Evolutionary conservation across 53 echinoderm and acorn worm genomes (phyloP).

Genomic region (Arbacia lixula): DNA sequence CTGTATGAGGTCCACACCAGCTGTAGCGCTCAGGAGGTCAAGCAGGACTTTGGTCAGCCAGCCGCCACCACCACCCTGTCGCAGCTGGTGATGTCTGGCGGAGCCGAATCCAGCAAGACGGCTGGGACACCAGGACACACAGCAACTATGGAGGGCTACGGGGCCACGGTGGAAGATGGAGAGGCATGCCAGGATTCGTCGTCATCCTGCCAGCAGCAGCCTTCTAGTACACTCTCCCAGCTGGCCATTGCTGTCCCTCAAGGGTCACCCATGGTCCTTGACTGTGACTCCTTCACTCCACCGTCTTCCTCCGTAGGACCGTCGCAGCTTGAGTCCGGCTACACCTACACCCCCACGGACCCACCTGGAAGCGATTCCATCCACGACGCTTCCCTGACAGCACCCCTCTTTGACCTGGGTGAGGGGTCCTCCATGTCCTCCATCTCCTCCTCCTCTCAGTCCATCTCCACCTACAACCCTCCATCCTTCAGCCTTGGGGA

Average conservation of each 20-base stretch:
- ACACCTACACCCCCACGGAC: not conserved
- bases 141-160: not conserved
- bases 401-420: slow-evolving; percentile 46
- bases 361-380: slow-evolving; percentile 12
- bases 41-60: not conserved
- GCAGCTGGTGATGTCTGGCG: not conserved
- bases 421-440: slow-evolving; percentile 37
- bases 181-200: not conserved
- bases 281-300: slow-evolving; percentile 27
- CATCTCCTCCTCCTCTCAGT: slow-evolving; percentile 36
- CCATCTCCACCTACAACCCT: slow-evolving; percentile 33
- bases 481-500: slow-evolving; percentile 21
- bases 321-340: slow-evolving; percentile 20
- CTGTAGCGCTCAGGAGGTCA: not conserved
- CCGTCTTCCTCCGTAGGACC: not conserved
- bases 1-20: slow-evolving; percentile 25
- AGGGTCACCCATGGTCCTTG: slow-evolving; percentile 16
- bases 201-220: slow-evolving; percentile 11
- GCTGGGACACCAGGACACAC: not conserved
- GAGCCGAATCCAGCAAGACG: not conserved
- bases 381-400: slow-evolving; percentile 15
- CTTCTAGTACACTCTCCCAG: slow-evolving; percentile 28
- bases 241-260: slow-evolving; percentile 23
- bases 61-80: not conserved
- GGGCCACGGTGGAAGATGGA: not conserved